Conservation (phyloP, 2,888 invertebrate species). For the Agrenia bidenticulata region DNA sequence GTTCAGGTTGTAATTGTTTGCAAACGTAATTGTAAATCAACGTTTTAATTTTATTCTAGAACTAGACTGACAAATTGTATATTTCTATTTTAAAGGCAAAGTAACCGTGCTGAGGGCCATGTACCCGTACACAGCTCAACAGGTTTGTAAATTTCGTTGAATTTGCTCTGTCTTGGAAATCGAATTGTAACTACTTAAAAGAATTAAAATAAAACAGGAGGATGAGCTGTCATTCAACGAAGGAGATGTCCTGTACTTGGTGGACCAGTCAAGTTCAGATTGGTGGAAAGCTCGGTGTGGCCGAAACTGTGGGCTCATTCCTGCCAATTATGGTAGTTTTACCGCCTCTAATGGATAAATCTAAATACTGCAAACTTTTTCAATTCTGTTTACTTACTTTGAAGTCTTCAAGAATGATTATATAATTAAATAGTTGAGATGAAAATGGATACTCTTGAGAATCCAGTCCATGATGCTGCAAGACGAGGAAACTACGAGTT, state of each 20-base stretch:
- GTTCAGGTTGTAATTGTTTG: no score
- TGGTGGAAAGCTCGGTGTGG: conserved; percentile 64
- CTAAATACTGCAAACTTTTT: no score
- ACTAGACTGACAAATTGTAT: no score
- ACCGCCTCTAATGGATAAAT: not conserved
- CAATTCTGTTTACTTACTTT: not conserved
- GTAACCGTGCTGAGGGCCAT: conserved; percentile 63
- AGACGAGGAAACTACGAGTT: conserved; percentile 65
- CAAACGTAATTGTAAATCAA: no score
- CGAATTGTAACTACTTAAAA: no score
- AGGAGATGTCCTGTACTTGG: conserved; percentile 65
- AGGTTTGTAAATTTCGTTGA: conserved; percentile 56
- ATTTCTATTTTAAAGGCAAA: no score
- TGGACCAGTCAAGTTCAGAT: conserved; percentile 58
- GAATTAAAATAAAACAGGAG: conserved; percentile 54
- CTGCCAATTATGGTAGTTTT: conserved; percentile 63
- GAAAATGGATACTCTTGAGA: conserved; percentile 62
- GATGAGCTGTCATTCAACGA: conserved; percentile 68
- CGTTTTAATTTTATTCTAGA: no score
- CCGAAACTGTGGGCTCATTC: conserved; percentile 62
- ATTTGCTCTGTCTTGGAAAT: not conserved
- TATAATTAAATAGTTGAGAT: conserved; percentile 59
- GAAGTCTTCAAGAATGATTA: no score
- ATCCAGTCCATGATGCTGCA: conserved; percentile 68
- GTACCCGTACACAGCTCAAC: conserved; percentile 62